Conservation (phyloP, 2,888 invertebrate genomes). For the Lysandra coridon region DNA sequence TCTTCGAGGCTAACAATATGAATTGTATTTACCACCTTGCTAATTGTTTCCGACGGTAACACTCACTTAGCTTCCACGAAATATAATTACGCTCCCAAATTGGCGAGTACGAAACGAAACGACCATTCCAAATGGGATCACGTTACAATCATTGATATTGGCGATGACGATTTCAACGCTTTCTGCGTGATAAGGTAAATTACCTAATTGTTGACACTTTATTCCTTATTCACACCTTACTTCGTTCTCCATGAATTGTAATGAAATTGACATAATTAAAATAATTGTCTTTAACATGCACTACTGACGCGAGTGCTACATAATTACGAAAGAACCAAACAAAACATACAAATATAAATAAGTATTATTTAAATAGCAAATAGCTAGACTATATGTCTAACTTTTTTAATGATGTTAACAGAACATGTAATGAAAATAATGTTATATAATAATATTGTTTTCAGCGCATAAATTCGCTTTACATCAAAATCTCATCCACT, state of each 20-base stretch:
- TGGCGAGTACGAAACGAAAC: conserved; percentile 20
- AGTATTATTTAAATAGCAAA: not conserved
- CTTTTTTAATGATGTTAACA: not conserved
- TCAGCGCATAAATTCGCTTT: too few relatives aligned
- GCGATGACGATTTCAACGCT: not conserved
- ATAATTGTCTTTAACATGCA: not conserved
- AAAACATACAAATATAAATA: not conserved
- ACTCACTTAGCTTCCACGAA: conserved; percentile 25
- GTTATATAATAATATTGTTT: too few relatives aligned
- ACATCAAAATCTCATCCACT: too few relatives aligned
- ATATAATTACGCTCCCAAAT: conserved; percentile 36
- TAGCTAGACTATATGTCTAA: not conserved
- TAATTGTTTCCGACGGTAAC: conserved; percentile 64
- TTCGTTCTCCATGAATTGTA: not conserved
- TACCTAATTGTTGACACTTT: conserved; percentile 15
- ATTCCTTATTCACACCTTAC: not conserved
- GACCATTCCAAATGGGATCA: conserved; percentile 7
- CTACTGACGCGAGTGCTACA: not conserved
- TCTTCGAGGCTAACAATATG: conserved; percentile 25
- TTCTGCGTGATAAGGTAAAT: conserved; percentile 9
- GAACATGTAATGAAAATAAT: too few relatives aligned
- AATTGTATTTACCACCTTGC: conserved; percentile 64
- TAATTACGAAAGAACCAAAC: not conserved
- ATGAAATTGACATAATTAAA: not conserved
- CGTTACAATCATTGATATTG: conserved; percentile 10